phyloP scores from a whole-genome alignment of 2,113 vertebrate genomes.

The Talpa occidentalis region DNA sequence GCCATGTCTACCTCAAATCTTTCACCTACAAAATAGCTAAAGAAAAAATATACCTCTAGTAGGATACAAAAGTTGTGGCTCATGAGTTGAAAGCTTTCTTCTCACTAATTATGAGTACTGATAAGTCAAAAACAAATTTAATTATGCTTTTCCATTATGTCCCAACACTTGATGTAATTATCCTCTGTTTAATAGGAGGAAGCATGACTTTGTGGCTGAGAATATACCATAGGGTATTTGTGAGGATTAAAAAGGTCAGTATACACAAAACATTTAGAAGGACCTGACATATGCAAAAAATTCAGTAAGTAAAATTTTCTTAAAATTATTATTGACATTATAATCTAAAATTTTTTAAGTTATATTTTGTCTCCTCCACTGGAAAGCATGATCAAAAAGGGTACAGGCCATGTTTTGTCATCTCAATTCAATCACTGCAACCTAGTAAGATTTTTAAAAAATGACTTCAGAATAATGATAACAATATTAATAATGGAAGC shows the following conservation, averaged over 20 bases:
- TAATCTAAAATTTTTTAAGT: neutral
- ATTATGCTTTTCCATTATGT: neutral
- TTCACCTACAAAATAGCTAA: neutral
- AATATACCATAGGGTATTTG: neutral
- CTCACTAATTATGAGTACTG: neutral
- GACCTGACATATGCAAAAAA: neutral
- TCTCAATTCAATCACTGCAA: neutral
- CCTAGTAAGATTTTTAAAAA: neutral
- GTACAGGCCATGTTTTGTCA: neutral
- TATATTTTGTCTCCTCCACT: neutral
- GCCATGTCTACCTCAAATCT: neutral
- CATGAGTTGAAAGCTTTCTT: neutral
- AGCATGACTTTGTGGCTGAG: neutral
- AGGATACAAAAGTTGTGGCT: neutral
- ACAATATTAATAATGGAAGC: neutral
- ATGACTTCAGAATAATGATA: neutral
- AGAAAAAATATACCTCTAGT: neutral
- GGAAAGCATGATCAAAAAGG: neutral
- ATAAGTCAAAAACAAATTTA: conserved; percentile 6
- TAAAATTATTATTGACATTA: neutral
- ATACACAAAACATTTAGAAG: neutral
- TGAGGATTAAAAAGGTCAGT: neutral
- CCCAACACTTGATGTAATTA: neutral
- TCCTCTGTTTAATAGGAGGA: neutral
- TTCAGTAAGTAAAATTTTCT: neutral